phyloP scores from a whole-genome alignment of 2,888 invertebrate genomes.

The Parnassius glacialis region DNA sequence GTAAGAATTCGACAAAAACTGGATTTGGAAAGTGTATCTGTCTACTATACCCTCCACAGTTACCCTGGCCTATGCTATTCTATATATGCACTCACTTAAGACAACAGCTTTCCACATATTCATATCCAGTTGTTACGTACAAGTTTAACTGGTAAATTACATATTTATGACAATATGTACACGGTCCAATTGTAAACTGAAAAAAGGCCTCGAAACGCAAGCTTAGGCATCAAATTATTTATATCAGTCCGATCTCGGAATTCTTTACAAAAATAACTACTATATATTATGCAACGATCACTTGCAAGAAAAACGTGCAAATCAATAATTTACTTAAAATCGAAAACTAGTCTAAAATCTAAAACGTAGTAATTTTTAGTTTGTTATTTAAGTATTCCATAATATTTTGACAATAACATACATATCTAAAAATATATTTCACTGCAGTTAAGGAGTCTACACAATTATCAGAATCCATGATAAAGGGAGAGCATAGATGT shows the following conservation, averaged over 20 bases:
- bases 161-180: conserved; percentile 14
- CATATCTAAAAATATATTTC: too few species aligned
- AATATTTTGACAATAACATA: too few species aligned
- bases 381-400: too few species aligned
- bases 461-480: too few species aligned
- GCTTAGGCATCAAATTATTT: conserved; percentile 11
- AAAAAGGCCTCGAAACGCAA: conserved; percentile 2
- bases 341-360: too few species aligned
- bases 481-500: too few species aligned
- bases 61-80: conserved; percentile 1
- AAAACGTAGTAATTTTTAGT: too few species aligned
- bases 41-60: background rate
- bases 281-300: background rate
- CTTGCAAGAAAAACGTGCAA: too few species aligned
- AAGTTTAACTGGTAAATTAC: conserved; percentile 4
- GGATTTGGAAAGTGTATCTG: background rate
- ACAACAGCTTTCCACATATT: background rate
- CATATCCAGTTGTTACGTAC: conserved; percentile 11
- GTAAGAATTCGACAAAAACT: background rate
- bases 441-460: too few species aligned
- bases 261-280: background rate
- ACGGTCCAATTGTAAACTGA: conserved; percentile 17
- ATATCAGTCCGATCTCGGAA: conserved; percentile 4
- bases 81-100: conserved; percentile 12
- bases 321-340: too few species aligned